Conservation (phyloP, 2,888 invertebrate genomes). For the Drosophila paucipuncta region DNA sequence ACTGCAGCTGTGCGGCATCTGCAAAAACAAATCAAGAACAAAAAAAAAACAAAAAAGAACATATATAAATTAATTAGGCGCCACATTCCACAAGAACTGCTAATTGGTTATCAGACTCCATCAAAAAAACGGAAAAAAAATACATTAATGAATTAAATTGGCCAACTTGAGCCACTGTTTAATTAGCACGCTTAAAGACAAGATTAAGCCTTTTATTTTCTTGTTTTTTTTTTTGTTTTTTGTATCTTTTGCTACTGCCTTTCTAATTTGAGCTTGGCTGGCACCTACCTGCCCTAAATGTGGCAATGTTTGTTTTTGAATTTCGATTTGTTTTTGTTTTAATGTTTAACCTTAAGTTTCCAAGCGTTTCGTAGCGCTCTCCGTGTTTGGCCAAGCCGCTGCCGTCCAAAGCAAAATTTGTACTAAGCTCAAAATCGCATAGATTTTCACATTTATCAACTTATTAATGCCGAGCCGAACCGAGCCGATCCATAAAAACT, state of each 20-base stretch:
- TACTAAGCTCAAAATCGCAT: conserved; percentile 68
- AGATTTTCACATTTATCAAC: conserved; percentile 78
- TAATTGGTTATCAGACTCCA: conserved; percentile 47
- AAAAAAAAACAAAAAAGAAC: not conserved
- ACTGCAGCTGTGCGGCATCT: conserved; percentile 72
- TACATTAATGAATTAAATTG: conserved; percentile 51
- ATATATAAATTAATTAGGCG: conserved; percentile 10
- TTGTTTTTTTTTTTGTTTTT: not conserved
- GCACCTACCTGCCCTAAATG: conserved; percentile 68
- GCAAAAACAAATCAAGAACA: conserved; percentile 10
- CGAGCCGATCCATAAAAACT: conserved; percentile 21
- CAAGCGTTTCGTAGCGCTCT: conserved; percentile 37
- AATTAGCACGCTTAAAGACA: conserved; percentile 45
- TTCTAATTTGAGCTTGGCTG: conserved; percentile 64
- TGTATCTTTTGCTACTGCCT: conserved; percentile 46
- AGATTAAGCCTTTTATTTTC: conserved; percentile 8
- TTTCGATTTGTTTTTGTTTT: conserved; percentile 29
- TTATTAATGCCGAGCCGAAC: conserved; percentile 37
- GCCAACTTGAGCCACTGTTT: conserved; percentile 35
- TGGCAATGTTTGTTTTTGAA: conserved; percentile 36
- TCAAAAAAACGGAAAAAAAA: conserved; percentile 39
- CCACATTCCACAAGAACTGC: conserved; percentile 21
- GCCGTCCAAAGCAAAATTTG: conserved; percentile 65
- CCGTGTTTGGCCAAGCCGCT: conserved; percentile 41
- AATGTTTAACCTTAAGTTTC: conserved; percentile 64